A percentile compares a stretch with the other conserved stretches of the same genome.
phyloP scores from a whole-genome alignment of 2,797 vertebrate genomes.

The Ceyx erithaca region DNA sequence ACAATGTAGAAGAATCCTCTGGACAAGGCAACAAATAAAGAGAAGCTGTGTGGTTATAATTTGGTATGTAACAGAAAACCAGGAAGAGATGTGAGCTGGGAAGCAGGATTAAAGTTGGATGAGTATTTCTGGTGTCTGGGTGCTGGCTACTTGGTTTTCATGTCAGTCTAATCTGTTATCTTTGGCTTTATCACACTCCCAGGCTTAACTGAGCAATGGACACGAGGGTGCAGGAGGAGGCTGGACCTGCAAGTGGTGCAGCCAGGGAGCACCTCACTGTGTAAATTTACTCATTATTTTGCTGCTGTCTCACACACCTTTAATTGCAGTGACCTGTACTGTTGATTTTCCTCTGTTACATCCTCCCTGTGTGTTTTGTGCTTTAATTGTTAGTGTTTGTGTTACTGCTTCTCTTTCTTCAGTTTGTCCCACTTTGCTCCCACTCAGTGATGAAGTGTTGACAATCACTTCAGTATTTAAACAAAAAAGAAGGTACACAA shows the following conservation, averaged over 20 bases:
- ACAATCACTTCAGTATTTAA: neutral
- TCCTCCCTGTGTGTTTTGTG: neutral
- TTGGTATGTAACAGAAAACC: neutral
- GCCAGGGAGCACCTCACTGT: neutral
- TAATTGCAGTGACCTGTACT: neutral
- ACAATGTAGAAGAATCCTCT: neutral
- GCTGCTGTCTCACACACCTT: neutral
- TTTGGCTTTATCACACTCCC: neutral
- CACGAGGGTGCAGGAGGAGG: neutral
- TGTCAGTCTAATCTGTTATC: constrained; percentile 30
- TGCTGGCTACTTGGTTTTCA: neutral
- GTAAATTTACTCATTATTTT: neutral
- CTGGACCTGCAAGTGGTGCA: neutral
- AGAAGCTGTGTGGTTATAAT: neutral
- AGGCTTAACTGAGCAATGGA: neutral
- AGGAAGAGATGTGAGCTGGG: neutral
- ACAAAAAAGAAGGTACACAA: neutral
- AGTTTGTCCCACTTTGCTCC: neutral
- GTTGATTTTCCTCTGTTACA: neutral
- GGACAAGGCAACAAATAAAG: neutral
- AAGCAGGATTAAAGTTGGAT: neutral
- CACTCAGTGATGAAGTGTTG: neutral
- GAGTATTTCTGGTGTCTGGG: neutral
- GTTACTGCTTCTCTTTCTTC: neutral
- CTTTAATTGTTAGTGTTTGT: neutral